Base-by-base conservation (phyloP, 2,797 vertebrate genomes). In the Iguana delicatissima region DNA sequence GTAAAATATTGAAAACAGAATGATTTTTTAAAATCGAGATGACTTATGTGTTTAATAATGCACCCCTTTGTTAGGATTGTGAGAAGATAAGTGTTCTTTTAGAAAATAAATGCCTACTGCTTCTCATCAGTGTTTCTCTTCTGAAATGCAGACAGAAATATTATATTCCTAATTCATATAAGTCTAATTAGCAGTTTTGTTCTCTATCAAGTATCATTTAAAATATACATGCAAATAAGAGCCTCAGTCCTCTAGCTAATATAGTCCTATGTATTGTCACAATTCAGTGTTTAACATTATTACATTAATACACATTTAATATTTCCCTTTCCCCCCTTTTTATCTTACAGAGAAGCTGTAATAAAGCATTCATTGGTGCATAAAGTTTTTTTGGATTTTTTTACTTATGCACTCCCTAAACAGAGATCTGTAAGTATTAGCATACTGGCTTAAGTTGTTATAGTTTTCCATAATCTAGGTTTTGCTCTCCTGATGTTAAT, bases 351-450 rank as follows among this genome's bases (percentile, higher is more conserved):
- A 92, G 99, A 99, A 91, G 98, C 98, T 32, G 99, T 99, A 84
- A 98, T 99, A 97, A 99, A 99, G 93, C 99, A 99, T 92, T 99
- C 99, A 26, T 92, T 99, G 95, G 99, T 99, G 26, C 99, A 99
- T 97, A 99, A 99, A 97, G 98, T 98, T 10, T 99, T 99, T 96
- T 96, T 99, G 97, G 99, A 99, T 92, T 99, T 98, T 92, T 99
- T 99, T 96, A 97, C 96, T 64, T 92, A 98, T 0, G 97, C 98
- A 6, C 95, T 98, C 3, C 97, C 98, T 0, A 99, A 99, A 93
- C 98, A 97, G 93, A 98, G 97, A 98, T 98, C 98, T 9, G 99
- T 99, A 97, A 98, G 98, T 97, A 92, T 77, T 85, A 2, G 0
- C 89, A 1, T 35, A 74, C 29, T 89, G 18, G 20, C 6, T 90